A percentile compares a stretch with the other conserved stretches of the same genome.
Evolutionary conservation across 2,797 vertebrate species (phyloP).

Genomic region (Anas georgica): DNA sequence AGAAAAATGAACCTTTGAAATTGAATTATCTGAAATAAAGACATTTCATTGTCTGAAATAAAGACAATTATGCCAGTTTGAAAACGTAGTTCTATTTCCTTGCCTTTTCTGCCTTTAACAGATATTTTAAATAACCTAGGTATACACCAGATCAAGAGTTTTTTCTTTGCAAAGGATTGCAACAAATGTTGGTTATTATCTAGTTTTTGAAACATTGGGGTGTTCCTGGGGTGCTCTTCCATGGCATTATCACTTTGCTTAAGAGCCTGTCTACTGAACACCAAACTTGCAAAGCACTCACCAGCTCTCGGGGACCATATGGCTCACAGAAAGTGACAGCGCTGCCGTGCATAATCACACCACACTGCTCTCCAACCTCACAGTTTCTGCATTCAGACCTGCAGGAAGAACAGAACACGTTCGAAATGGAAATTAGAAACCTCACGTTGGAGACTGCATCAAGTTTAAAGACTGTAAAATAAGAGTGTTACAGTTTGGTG

Average conservation of each 20-base stretch:
- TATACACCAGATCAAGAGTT: background rate
- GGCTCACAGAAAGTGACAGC: conserved; percentile 95
- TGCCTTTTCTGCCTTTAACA: background rate
- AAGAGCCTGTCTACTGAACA: background rate
- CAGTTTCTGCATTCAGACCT: conserved; percentile 94
- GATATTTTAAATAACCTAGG: background rate
- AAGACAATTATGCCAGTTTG: background rate
- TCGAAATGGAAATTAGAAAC: background rate
- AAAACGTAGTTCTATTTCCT: background rate
- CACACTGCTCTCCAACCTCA: conserved; percentile 91
- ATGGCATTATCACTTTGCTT: background rate
- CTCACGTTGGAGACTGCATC: rapidly evolving
- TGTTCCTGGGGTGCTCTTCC: background rate
- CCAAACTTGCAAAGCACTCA: conserved; percentile 67
- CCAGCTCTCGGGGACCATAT: conserved; percentile 92
- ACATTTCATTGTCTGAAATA: background rate
- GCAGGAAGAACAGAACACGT: conserved; percentile 45
- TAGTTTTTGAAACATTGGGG: background rate
- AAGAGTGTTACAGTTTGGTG: background rate
- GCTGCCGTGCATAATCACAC: conserved; percentile 91
- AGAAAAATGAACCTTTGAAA: background rate
- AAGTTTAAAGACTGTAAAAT: background rate
- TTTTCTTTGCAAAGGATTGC: background rate
- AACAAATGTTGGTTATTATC: background rate
- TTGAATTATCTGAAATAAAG: background rate